These are phyloP conservation scores for Temnothorax unifasciatus DNA, from an alignment of 2,888 invertebrate species.

Conservation along the genomic window DNA sequence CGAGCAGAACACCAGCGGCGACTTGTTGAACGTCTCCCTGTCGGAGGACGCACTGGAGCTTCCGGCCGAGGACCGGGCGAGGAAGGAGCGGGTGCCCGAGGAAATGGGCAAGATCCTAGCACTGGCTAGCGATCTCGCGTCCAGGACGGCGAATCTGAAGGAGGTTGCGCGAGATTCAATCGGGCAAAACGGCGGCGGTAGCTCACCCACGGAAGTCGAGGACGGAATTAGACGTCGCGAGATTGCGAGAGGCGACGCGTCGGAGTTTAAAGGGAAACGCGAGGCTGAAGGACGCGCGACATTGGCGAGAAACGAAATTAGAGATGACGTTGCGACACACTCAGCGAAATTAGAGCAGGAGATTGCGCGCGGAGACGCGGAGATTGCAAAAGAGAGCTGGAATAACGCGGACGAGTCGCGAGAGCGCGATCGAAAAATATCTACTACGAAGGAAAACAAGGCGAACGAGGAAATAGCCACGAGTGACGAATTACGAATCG, in stretches of 20 bases:
- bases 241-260: not conserved
- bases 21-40: slow-evolving; percentile 80
- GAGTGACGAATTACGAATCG: not conserved
- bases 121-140: slow-evolving; percentile 74
- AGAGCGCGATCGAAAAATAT: slow-evolving; percentile 38
- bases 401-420: slow-evolving; percentile 44
- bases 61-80: slow-evolving; percentile 65
- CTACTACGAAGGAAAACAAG: slow-evolving; percentile 5
- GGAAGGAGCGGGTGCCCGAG: slow-evolving; percentile 60
- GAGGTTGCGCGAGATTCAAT: not conserved
- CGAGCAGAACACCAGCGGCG: slow-evolving; percentile 83
- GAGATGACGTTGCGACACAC: slow-evolving; percentile 63
- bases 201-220: not conserved
- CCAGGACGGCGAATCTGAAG: slow-evolving; percentile 39
- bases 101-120: slow-evolving; percentile 70
- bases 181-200: too few species aligned
- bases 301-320: slow-evolving; percentile 69
- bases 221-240: slow-evolving; percentile 40
- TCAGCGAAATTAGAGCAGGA: slow-evolving; percentile 66
- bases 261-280: slow-evolving; percentile 7
- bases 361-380: slow-evolving; percentile 52
- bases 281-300: slow-evolving; percentile 45
- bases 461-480: slow-evolving; percentile 23
- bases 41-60: slow-evolving; percentile 77
- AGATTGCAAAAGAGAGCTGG: slow-evolving; percentile 57